These are phyloP conservation scores for Polypedilum vanderplanki DNA, from an alignment of 1,140 invertebrate species.

Conservation along the genomic window DNA sequence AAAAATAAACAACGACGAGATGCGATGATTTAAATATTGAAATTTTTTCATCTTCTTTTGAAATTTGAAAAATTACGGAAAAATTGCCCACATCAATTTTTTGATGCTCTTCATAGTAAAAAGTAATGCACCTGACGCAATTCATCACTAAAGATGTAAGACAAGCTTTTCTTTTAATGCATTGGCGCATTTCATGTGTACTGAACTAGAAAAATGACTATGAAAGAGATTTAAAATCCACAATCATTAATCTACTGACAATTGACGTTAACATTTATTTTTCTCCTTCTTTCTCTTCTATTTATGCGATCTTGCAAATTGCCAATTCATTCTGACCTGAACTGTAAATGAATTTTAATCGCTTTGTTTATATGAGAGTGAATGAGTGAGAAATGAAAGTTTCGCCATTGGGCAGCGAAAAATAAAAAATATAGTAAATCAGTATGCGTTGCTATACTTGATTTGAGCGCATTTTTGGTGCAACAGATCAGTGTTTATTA, in stretches of 20 bases:
- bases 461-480: too few relatives aligned
- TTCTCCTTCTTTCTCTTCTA: neutral
- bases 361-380: slow-evolving; percentile 12
- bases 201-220: neutral
- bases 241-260: neutral
- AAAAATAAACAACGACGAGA: too few relatives aligned
- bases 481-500: too few relatives aligned
- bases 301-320: slow-evolving; percentile 3
- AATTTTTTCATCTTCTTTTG: too few relatives aligned
- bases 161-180: too few relatives aligned
- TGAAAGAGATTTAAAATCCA: neutral
- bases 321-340: slow-evolving; percentile 11
- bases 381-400: neutral
- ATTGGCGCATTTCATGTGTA: too few relatives aligned
- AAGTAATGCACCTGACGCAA: neutral
- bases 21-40: too few relatives aligned
- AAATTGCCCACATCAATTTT: too few relatives aligned
- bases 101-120: too few relatives aligned
- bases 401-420: neutral
- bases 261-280: neutral
- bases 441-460: too few relatives aligned
- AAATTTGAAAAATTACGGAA: too few relatives aligned
- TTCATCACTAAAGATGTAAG: neutral
- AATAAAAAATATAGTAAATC: too few relatives aligned
- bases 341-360: slow-evolving; percentile 1